Percentiles rank a stretch among this genome's conserved stretches.
Conservation (phyloP, 2,113 vertebrate genomes). For the Thamnaconus septentrionalis region DNA sequence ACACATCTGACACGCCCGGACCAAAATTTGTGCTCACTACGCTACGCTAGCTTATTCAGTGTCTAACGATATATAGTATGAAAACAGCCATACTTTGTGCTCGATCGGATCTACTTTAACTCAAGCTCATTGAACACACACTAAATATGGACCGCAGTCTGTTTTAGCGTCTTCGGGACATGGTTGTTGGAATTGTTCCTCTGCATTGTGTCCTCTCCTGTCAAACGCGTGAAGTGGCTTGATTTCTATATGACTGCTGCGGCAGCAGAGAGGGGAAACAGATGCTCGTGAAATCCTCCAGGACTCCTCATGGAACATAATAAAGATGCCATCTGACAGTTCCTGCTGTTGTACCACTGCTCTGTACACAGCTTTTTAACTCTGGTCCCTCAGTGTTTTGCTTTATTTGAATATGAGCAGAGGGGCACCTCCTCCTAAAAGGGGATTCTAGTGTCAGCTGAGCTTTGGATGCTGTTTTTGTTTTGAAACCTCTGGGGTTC, state of each 20-base stretch:
- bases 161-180: neutral
- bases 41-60: too few species aligned
- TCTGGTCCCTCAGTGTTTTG: constrained; percentile 44
- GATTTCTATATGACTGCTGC: constrained; percentile 45
- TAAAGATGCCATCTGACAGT: constrained; percentile 71
- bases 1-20: too few species aligned
- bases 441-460: constrained; percentile 10
- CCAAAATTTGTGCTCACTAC: too few species aligned
- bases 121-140: too few species aligned
- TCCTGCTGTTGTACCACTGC: constrained; percentile 66
- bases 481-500: too few species aligned
- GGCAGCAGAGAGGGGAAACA: constrained; percentile 55
- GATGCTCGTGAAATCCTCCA: constrained; percentile 60
- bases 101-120: too few species aligned
- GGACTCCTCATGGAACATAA: constrained; percentile 60
- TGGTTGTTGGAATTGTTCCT: constrained; percentile 8
- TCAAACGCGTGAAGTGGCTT: constrained; percentile 38
- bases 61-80: too few species aligned
- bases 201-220: constrained; percentile 27
- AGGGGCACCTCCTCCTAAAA: constrained; percentile 32
- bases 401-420: constrained; percentile 43
- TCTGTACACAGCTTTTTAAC: constrained; percentile 50
- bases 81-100: too few species aligned
- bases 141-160: too few species aligned
- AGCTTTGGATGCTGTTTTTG: too few species aligned